Evolutionary conservation across 1,140 invertebrate species (phyloP).

Genomic region (Daktulosphaira vitifoliae): DNA sequence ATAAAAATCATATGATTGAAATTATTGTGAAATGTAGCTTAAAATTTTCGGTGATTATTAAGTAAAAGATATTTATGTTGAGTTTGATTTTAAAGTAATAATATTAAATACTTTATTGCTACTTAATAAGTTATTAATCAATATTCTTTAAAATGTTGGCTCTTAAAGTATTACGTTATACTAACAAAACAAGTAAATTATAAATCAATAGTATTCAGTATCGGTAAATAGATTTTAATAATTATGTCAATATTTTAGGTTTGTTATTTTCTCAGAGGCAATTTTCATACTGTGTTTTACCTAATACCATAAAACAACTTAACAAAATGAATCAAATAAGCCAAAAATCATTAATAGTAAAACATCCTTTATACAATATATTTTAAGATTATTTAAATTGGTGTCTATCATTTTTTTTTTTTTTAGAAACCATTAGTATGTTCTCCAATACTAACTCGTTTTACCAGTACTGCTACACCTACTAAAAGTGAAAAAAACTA

Average conservation of each 20-base stretch:
- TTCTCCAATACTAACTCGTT: constrained; percentile 11
- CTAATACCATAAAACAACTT: not conserved
- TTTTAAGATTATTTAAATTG: no score
- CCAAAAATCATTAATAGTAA: not conserved
- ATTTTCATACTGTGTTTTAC: not conserved
- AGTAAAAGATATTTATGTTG: no score
- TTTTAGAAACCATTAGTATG: not conserved
- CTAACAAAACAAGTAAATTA: not conserved
- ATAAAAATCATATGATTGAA: no score
- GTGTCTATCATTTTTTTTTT: no score
- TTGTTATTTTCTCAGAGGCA: not conserved
- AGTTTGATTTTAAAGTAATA: no score
- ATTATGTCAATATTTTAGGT: not conserved
- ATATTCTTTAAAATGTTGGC: constrained; percentile 11
- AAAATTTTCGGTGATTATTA: no score
- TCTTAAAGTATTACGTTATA: not conserved
- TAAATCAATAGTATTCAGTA: no score
- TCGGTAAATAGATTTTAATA: not conserved
- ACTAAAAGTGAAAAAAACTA: not conserved
- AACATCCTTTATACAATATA: no score
- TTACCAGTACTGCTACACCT: not conserved
- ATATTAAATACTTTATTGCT: no score
- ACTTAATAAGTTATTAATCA: no score
- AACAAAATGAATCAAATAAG: not conserved
- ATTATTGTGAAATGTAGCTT: no score